Evolutionary conservation across 2,797 vertebrate genomes (phyloP), one percentile per base, ranked within the genome.

Genomic region (Protonibea diacanthus): DNA sequence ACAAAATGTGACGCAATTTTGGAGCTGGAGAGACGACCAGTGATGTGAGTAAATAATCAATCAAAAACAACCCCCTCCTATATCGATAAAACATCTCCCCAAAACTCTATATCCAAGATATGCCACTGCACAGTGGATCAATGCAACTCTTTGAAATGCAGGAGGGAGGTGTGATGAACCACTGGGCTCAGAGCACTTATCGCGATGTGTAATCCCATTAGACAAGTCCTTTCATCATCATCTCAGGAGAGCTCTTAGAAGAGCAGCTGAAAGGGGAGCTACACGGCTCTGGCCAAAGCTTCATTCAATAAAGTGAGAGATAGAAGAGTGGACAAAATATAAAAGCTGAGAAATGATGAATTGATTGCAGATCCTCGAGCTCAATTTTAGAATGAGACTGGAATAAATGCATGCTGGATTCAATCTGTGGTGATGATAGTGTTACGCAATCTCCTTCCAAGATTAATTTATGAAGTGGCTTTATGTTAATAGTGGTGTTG

Each of bases 151-250:
- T 76, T 86, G 71, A 88, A 88, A 89, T 76, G 86, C 83, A 88
- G 82, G 61, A 79, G 74, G 75, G 83, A 89, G 76, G 82, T 85
- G 89, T 80, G 82, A 91, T 83, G 86, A 86, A 79, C 71, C 90
- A 83, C 81, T 51, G 8, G 75, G 78, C 91, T 88, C 82, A 55
- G 69, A 90, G 86, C 92, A 92, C 91, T 93, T 93, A 93, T 90
- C 80, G 3, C 65, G 2, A 90, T 82, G 78, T 91, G 89, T 91
- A 92, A 94, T 93, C 92, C 90, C 87, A 93, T 94, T 93, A 92
- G 84, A 89, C 76, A 71, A 86, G 82, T 88, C 89, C 88, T 94
- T 92, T 94, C 87, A 92, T 92, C 88, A 78, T 91, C 84, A 88
- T 93, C 91, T 89, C 88, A 76, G 75, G 78, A 90, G 90, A 87